Evolutionary conservation across 2,888 invertebrate genomes (phyloP), one percentile per base, ranked within the genome.

Genomic region (Rosalia funebris): DNA sequence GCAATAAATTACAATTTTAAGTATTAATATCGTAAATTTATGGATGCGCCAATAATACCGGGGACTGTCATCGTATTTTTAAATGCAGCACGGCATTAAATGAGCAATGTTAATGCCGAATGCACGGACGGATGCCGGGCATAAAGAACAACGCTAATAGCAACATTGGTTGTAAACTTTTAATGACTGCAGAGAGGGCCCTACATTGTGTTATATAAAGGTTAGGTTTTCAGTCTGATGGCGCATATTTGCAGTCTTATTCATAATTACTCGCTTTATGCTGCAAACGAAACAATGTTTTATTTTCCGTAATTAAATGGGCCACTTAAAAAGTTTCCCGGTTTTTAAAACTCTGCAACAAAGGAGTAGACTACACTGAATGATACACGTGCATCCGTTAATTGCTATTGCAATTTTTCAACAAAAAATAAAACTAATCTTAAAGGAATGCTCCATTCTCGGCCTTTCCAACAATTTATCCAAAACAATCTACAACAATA

Each of bases 1-100:
- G 74, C 73, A 74, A 77, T 78, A 77, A 78, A 78, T 77, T 75
- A 73, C 72, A 68, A 70, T 73, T 75, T 75, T 75, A 73, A 72
- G 72, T 75, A 73, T 74, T 72, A 74, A 74, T 74, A 73, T 74
- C 74, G 72, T 69, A 71, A 74, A 76, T 76, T 77, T 76, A 77
- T 75, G 74, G 71, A 72, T 75, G 69, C 71, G 72, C 74, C 75
- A 75, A 76, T 76, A 74, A 74, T 76, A 74, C 71, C 65, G 71
- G 72, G 71, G 71, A 74, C 74, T 75, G 77, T 76, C 74, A 71
- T 75, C 74, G 70, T 75, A 75, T 73, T 75, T 75, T 74, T 74
- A 67, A 73, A 74, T 72, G 72, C 70, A 69, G 68, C 66, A 54
- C 65, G 74, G 71, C 74, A 75, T 75, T 74, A 77, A 78, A 74